Base-by-base conservation (phyloP, 2,888 invertebrate species). In the Tillus elongatus region DNA sequence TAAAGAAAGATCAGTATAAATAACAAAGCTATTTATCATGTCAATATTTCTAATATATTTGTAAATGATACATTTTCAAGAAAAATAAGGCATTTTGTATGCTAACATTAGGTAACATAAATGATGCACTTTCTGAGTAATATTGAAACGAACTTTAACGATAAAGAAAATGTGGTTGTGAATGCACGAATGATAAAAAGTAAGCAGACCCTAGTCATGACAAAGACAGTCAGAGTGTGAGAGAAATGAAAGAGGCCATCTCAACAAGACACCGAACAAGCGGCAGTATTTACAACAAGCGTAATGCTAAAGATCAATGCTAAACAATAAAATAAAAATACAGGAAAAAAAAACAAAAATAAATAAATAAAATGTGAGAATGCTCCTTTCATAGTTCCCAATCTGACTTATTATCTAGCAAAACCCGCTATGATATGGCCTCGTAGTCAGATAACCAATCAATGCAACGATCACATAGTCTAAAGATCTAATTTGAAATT, bases 361-460 rank as follows among this genome's bases (percentile, higher is more conserved):
- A n/a, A n/a, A n/a, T n/a, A n/a, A n/a, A n/a, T n/a, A n/a, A n/a
- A 50, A 75, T 76, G 77, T 77, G 77, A 78, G 77, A 78, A 78
- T 77, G 77, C 75, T 74, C 77, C 74, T 76, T 77, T 77, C 75
- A 75, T 76, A 78, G 77, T 75, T 78, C 77, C 79, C 79, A 79
- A 79, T 79, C 79, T 79, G 79, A 73, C 73, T 62, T 58, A 61
- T 62, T 57, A 56, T 53, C 52, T 50, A 51, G 56, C 58, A 54
- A 15, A 50, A 60, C 58, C 60, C 58, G 57, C 55, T 52, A 52
- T 41, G 30, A n/a, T n/a, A n/a, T n/a, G n/a, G n/a, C n/a, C n/a
- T n/a, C n/a, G n/a, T n/a, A n/a, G n/a, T n/a, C n/a, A n/a, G n/a
- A n/a, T n/a, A n/a, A n/a, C n/a, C n/a, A n/a, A n/a, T n/a, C n/a